Evolutionary conservation across 2,797 vertebrate genomes (phyloP), one percentile per base, ranked within the genome.

Genomic region (Notoglanidium macrostoma): DNA sequence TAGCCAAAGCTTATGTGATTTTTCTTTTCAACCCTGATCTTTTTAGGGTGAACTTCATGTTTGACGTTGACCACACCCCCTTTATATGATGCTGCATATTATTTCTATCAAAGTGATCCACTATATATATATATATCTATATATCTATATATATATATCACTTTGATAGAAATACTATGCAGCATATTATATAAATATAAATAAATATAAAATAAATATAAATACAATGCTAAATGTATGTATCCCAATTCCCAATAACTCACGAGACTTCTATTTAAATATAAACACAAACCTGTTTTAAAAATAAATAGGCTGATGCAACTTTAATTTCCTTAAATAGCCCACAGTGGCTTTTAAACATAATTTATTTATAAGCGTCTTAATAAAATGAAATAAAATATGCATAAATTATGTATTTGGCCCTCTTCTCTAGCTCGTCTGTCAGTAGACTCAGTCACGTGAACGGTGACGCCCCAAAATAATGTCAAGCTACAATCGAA

Each of bases 391-490:
- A 51, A 67, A 82, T 32, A 19, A 49, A 82, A 9, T 6, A 12
- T 65, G 26, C 35, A 63, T 81, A n/a, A 44, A 81, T 81, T 21
- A 82, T 67, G 8, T 12, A 29, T 32, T 65, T 49, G 40, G 61
- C 79, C 55, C 44, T 65, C 61, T 46, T 14, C 26, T 51, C 2
- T 57, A 49, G 6, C 32, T 23, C n/a, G 10, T 14, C 51, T 46
- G 63, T 32, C 51, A 77, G 12, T 23, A 49, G 61, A 44, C 72
- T 67, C 29, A 26, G 44, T 54, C 91, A 92, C 87, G 79, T 93
- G 92, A 86, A 35, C 74, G 6, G 72, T 89, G 92, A 92, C 91
- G 87, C 32, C 29, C 26, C 49, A 35, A 35, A 46, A 73, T 86
- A 77, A 76, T 51, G 74, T 78, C 79, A 76, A 61, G 81, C 86